phyloP scores from a whole-genome alignment of 2,113 vertebrate species.

The Daboia siamensis region DNA sequence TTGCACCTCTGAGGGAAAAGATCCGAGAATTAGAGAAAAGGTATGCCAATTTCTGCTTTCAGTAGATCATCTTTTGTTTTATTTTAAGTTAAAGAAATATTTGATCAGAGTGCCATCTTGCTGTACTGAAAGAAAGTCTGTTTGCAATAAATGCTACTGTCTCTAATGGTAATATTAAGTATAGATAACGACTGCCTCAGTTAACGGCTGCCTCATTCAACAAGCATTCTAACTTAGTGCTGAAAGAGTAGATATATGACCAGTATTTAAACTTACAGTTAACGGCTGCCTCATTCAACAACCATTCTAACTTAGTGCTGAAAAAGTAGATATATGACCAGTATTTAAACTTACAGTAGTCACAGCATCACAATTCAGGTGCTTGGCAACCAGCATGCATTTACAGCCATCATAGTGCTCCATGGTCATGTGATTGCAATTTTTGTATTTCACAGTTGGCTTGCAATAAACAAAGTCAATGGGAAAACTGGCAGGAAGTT shows the following conservation, averaged over 20 bases:
- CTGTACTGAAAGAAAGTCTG: not conserved
- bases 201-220: not conserved
- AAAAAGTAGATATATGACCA: not conserved
- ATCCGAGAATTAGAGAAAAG: conserved; percentile 83
- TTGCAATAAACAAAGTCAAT: not conserved
- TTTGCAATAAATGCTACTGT: not conserved
- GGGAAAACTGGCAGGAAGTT: not conserved
- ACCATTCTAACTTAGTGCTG: not conserved
- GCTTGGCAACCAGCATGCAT: not conserved
- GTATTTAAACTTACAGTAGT: not conserved
- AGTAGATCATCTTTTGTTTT: not conserved
- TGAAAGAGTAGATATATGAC: not conserved
- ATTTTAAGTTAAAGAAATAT: not conserved
- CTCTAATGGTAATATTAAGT: not conserved
- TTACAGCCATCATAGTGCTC: not conserved
- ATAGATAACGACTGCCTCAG: too few relatives aligned
- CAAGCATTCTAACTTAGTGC: not conserved
- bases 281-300: not conserved
- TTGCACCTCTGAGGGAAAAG: conserved; percentile 81
- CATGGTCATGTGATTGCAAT: not conserved
- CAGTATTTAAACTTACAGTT: not conserved
- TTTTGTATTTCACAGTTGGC: not conserved
- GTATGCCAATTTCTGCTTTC: conserved; percentile 58
- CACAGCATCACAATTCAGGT: not conserved
- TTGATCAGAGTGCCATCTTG: not conserved